Conservation (phyloP, 1,140 invertebrate genomes). For the Zaprionus nigranus region DNA sequence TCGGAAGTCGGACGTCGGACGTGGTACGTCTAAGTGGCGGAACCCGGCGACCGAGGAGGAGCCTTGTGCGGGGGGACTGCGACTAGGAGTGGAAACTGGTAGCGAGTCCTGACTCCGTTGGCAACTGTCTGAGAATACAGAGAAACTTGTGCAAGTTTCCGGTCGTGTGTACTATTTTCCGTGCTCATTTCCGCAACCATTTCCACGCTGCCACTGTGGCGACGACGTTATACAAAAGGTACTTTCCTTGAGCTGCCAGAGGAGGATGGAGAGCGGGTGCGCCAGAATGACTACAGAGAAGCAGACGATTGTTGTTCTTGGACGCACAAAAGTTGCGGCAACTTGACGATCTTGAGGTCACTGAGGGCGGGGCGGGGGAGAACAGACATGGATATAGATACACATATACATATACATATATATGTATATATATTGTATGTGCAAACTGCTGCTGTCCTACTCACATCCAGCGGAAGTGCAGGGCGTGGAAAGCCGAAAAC, state of each 20-base stretch:
- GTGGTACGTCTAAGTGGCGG: conserved; percentile 46
- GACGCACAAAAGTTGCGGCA: conserved; percentile 66
- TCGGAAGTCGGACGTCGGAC: conserved; percentile 14
- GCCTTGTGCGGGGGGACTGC: not conserved
- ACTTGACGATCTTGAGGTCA: conserved; percentile 61
- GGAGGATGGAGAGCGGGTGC: conserved; percentile 19
- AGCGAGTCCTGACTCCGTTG: conserved; percentile 55
- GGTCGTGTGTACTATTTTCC: conserved; percentile 82
- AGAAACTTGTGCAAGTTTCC: conserved; percentile 80
- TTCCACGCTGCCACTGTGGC: conserved; percentile 54
- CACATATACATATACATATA: conserved; percentile 6
- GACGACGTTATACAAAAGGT: conserved; percentile 55
- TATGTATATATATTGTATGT: conserved; percentile 1
- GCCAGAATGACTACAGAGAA: conserved; percentile 18
- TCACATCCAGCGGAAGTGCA: conserved; percentile 23
- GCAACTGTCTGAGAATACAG: conserved; percentile 79
- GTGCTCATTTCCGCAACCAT: conserved; percentile 79
- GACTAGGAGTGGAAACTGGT: conserved; percentile 11
- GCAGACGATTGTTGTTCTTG: conserved; percentile 72
- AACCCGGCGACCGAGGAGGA: not conserved
- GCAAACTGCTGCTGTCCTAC: conserved; percentile 14
- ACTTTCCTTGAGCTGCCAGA: conserved; percentile 58
- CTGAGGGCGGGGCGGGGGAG: not conserved
- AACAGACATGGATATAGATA: conserved; percentile 16
- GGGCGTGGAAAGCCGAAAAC: conserved; percentile 49